phyloP scores from a whole-genome alignment of 2,113 vertebrate species.

The Corythornis vintsioides region DNA sequence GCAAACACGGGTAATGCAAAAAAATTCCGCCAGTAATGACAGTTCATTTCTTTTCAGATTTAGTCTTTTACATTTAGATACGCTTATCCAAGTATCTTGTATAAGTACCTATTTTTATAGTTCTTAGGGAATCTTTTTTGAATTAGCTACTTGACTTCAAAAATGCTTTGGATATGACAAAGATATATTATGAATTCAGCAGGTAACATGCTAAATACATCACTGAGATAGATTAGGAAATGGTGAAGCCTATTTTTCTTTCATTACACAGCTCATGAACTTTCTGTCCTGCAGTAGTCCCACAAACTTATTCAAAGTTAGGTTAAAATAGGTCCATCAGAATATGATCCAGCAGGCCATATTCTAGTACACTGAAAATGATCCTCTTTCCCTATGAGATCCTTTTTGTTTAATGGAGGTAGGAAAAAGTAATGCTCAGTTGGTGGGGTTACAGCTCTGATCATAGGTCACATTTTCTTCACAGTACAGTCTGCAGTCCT shows the following conservation, averaged over 20 bases:
- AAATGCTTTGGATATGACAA: neutral
- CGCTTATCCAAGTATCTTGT: neutral
- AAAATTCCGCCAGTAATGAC: neutral
- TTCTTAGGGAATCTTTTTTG: neutral
- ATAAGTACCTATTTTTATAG: neutral
- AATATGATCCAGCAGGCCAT: neutral
- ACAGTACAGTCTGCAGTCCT: neutral
- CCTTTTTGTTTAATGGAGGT: neutral
- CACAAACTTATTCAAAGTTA: neutral
- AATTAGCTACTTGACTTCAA: neutral
- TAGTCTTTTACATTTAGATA: neutral
- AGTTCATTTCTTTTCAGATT: neutral
- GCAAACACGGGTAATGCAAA: neutral
- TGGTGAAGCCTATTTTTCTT: neutral
- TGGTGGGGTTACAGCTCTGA: neutral
- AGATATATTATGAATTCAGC: neutral
- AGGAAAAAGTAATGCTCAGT: neutral
- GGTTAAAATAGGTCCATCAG: neutral
- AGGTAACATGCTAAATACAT: neutral
- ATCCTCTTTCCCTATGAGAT: neutral
- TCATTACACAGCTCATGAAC: neutral
- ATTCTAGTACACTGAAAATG: neutral
- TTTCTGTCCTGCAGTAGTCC: neutral
- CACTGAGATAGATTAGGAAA: neutral
- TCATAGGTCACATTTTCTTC: neutral